Base-by-base conservation (phyloP, 2,888 invertebrate species). In the Glyphotaelius pellucidus region DNA sequence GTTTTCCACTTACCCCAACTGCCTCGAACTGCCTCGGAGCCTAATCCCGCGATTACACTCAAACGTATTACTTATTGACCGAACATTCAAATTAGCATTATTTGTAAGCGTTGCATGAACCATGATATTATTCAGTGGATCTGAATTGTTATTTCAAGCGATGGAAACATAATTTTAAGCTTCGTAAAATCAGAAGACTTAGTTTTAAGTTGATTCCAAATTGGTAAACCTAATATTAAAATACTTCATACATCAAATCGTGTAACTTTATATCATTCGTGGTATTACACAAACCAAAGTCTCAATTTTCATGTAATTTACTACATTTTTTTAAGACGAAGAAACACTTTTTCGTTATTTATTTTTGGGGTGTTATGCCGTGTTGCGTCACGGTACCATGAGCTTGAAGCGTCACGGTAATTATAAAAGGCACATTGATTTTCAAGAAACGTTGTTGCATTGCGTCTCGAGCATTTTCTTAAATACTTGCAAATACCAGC, bases 81-180 rank as follows among this genome's bases (percentile, higher is more conserved):
- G 15, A 83, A 83, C 83, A 83, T 83, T 83, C 31, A 25, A 83
- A 83, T 83, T 83, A 83, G 83, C 83, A 83, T 83, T 67, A 83
- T 83, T 35, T 19, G 25, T 7, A 83, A 83, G 35, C 83, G 25
- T 32, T 25, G 35, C 83, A 35, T 83, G 35, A 83, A 31, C 83
- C 83, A 35, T 19, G 35, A 35, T 67, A 67, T n/a, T 67, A 9
- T n/a, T 25, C 67, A 67, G 25, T 67, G 67, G 67, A 25, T 67
- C 25, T 9, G 25, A 67, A 67, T 67, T 67, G 67, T 67, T 67
- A 67, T 25, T 67, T 4, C 25, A 25, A 25, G 25, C 9, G 25
- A 9, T 67, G 67, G 67, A 67, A 47, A 67, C 67, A 19, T 67
- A 0, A 67, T 67, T 52, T 67, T 67, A 67, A 67, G 25, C 67